Conservation (phyloP, 2,888 invertebrate genomes). For the Epinotia demarniana region DNA sequence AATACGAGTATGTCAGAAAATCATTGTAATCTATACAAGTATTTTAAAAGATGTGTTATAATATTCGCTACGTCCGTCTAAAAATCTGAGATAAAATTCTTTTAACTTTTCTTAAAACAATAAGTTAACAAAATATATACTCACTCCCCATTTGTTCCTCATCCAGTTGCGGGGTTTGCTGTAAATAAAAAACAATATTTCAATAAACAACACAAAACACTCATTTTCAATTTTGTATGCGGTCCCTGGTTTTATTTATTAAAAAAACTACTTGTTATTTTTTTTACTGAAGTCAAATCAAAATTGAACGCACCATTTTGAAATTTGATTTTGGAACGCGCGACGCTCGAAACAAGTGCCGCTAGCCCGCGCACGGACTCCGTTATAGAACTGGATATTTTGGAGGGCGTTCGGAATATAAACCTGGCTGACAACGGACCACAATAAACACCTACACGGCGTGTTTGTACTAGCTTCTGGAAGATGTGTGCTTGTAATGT, state of each 20-base stretch:
- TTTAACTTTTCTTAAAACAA: not conserved
- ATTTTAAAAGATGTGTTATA: not conserved
- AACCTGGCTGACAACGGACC: conserved; percentile 54
- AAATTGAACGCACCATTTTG: conserved; percentile 68
- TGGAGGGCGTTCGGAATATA: conserved; percentile 66
- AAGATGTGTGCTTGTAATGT: conserved; percentile 54
- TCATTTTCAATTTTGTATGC: not conserved
- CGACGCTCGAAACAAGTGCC: conserved; percentile 49
- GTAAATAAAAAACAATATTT: conserved; percentile 37
- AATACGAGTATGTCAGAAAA: not conserved
- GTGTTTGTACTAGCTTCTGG: conserved; percentile 47
- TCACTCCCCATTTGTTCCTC: conserved; percentile 82
- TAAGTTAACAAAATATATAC: conserved; percentile 51
- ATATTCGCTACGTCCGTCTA: not conserved
- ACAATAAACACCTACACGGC: conserved; percentile 52
- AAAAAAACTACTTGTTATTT: not conserved
- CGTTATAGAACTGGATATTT: conserved; percentile 65
- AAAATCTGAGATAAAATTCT: not conserved
- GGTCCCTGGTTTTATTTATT: not conserved
- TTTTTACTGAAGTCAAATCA: not conserved
- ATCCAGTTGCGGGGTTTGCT: conserved; percentile 73
- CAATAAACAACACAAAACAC: conserved; percentile 14
- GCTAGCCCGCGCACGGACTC: conserved; percentile 63
- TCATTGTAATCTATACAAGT: not conserved
- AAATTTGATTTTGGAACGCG: conserved; percentile 52